Conservation (phyloP, 2,113 vertebrate species). For the Psilopogon haemacephalus region DNA sequence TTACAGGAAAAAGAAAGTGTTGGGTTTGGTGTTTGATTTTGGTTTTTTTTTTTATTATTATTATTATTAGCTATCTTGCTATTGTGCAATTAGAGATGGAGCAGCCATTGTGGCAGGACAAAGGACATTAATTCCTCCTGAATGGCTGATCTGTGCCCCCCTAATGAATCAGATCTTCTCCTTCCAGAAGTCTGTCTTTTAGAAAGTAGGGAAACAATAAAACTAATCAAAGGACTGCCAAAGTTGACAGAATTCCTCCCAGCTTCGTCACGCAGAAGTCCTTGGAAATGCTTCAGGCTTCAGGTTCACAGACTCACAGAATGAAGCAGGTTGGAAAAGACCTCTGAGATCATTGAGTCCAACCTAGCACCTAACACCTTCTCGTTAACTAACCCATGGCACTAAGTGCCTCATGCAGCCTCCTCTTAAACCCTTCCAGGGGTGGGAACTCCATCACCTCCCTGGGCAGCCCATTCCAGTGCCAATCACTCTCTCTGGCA, state of each 20-base stretch:
- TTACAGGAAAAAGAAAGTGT: background rate
- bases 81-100: background rate
- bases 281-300: background rate
- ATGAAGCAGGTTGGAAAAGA: too few relatives aligned
- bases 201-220: background rate
- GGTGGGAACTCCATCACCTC: too few relatives aligned
- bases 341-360: too few relatives aligned
- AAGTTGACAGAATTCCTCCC: background rate
- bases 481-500: too few relatives aligned
- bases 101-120: background rate
- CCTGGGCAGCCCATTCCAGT: too few relatives aligned
- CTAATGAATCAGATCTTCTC: background rate
- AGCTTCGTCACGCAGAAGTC: background rate
- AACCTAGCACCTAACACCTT: too few relatives aligned
- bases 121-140: background rate
- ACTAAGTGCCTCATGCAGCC: too few relatives aligned
- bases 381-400: too few relatives aligned
- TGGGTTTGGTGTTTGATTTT: too few relatives aligned
- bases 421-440: too few relatives aligned
- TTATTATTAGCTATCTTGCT: background rate
- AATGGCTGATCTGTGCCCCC: background rate
- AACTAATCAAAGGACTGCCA: conserved; percentile 7
- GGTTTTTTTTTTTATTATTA: too few relatives aligned
- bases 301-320: background rate
- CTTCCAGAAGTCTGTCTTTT: background rate